Evolutionary conservation across 2,888 invertebrate species (phyloP), one percentile per base, ranked within the genome.

Genomic region (Lydus trimaculatus): DNA sequence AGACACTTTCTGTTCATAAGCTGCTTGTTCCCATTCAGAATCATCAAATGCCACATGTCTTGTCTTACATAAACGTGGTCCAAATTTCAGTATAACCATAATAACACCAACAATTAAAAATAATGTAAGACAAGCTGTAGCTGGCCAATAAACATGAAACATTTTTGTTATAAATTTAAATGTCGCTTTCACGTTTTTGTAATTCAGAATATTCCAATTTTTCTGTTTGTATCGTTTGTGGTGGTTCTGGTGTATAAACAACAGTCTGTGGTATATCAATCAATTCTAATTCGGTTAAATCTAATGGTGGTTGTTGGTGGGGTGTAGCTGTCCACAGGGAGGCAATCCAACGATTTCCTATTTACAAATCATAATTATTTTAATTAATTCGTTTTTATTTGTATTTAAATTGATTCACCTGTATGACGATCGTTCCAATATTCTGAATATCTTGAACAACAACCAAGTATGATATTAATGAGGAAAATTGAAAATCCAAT

Each of bases 391-490:
- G 8, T 25, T 43, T 13, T 58, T n/a, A 28, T n/a, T 20, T 17
- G 5, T 4, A 33, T 23, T 23, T 63, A 63, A n/a, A 64, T 58
- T 20, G 23, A 28, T 81, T 84, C 78, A 92, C 93, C 94, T 82
- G 94, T 94, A 80, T 94, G 91, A 75, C 91, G 88, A 81, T 94
- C 92, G 75, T 91, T 89, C 96, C 96, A 96, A 81, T 96, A 96
- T 48, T 88, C 86, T 2, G 91, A 91, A 82, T 95, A 90, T 76
- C 90, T 90, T 0, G 95, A 94, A 82, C 95, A 93, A 83, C 91
- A 95, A 81, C 94, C 94, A 81, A 94, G 90, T 39, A 92, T 88
- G 33, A 95, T 86, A 84, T 96, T 96, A 69, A 96, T 82, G 72
- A 94, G 87, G 71, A 95, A 88, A 69, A 96, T 85, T 25, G 90